Evolutionary conservation across 2,888 invertebrate genomes (phyloP), one percentile per base, ranked within the genome.

Genomic region (Horisme vitalbata): DNA sequence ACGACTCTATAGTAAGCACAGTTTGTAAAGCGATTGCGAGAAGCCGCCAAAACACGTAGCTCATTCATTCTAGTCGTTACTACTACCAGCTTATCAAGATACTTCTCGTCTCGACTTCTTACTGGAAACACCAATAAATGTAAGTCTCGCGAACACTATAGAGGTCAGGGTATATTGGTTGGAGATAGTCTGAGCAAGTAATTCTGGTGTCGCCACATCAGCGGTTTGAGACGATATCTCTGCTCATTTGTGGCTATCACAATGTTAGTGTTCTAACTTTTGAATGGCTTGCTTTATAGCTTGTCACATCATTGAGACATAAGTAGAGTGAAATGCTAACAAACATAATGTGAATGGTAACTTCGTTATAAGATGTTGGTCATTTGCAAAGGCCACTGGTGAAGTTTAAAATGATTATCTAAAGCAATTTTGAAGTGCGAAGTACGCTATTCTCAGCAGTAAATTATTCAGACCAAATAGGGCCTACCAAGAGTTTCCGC

Each of bases 21-120:
- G 41, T 54, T 71, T 77, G 76, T 75, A 77, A 76, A 81, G 69
- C 77, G 79, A 83, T 79, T 82, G 77, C 56, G 69, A 67, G 71
- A 51, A 75, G 72, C 78, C 81, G 82, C 83, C 83, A 84, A 83
- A 85, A 84, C 86, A 87, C 85, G 85, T 85, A 81, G 65, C 77
- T 75, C 79, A 81, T 83, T 85, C 81, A 83, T 79, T 81, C 68
- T 60, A 62, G 68, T 79, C 75, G 79, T 83, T 82, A 79, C 67
- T 68, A 61, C 55, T 53, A 50, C 83, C 83, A 75, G 57, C 53
- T 52, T 65, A 41, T 48, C 48, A 54, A 61, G 83, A 75, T 56
- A 76, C 74, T 56, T 52, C 56, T 53, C 56, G 45, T 50, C 47
- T 44, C 32, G 33, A 39, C 15, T 8, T 27, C 39, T 39, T 28